Conservation (phyloP, 2,797 vertebrate species). For the Danio kyathit region DNA sequence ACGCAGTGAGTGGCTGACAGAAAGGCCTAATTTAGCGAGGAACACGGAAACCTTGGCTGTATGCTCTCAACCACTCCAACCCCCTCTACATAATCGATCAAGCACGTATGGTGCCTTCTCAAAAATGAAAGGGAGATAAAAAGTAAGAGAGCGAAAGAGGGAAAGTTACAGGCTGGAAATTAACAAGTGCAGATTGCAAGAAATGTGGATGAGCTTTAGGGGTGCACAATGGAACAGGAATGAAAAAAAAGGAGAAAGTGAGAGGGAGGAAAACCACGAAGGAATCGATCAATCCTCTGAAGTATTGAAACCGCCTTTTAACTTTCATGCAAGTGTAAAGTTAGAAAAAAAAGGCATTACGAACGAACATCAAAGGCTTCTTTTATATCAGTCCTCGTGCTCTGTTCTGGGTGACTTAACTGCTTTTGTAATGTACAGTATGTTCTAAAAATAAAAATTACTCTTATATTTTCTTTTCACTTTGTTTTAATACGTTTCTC, state of each 20-base stretch:
- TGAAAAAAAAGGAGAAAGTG: slow-evolving; percentile 34
- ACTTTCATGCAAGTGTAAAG: slow-evolving; percentile 65
- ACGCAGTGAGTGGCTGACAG: slow-evolving; percentile 65
- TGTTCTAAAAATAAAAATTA: neutral
- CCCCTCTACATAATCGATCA: slow-evolving; percentile 70
- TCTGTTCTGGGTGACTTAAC: neutral
- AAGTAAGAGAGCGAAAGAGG: slow-evolving; percentile 16
- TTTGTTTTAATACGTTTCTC: neutral
- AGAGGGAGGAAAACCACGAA: slow-evolving; percentile 60
- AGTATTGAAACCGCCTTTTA: slow-evolving; percentile 66
- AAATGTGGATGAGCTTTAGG: slow-evolving; percentile 54
- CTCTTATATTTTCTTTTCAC: neutral
- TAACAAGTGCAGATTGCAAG: slow-evolving; percentile 57
- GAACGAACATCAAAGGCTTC: slow-evolving; percentile 48
- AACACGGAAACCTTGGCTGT: slow-evolving; percentile 60
- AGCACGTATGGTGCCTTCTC: slow-evolving; percentile 55
- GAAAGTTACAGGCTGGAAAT: slow-evolving; percentile 61
- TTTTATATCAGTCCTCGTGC: neutral
- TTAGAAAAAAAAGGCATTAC: slow-evolving; percentile 27
- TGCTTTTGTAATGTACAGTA: neutral
- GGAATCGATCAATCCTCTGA: slow-evolving; percentile 59
- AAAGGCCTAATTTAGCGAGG: slow-evolving; percentile 71
- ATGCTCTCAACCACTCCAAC: slow-evolving; percentile 49
- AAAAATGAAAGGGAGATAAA: slow-evolving; percentile 43
- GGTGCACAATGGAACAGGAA: slow-evolving; percentile 39